Evolutionary conservation across 2,888 invertebrate species (phyloP).

Genomic region (Eristalis pertinax): DNA sequence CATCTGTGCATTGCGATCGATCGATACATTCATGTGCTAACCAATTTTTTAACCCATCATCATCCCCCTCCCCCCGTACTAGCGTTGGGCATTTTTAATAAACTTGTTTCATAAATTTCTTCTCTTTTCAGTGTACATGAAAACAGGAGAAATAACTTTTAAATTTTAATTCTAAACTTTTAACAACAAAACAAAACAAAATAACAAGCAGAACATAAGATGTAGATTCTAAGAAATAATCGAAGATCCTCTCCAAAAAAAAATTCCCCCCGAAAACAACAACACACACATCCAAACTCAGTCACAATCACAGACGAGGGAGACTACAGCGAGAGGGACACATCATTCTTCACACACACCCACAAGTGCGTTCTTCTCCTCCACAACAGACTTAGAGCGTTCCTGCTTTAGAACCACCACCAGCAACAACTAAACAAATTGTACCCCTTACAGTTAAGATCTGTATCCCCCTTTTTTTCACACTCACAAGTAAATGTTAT

Average conservation of each 20-base stretch:
- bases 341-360: constrained; percentile 4
- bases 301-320: neutral
- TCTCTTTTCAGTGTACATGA: constrained; percentile 85
- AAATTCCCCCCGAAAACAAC: neutral
- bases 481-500: neutral
- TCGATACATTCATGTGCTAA: neutral
- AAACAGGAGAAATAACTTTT: constrained; percentile 82
- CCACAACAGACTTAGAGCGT: constrained; percentile 9
- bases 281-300: neutral
- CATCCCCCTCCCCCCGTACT: neutral
- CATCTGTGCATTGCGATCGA: too few species aligned
- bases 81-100: constrained; percentile 44
- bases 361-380: constrained; percentile 10
- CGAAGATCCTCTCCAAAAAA: neutral
- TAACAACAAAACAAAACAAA: constrained; percentile 42
- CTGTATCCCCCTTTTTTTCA: neutral
- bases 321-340: neutral
- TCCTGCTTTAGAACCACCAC: neutral
- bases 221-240: constrained; percentile 38
- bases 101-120: constrained; percentile 66
- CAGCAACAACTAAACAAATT: neutral
- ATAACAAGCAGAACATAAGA: constrained; percentile 56
- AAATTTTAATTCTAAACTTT: constrained; percentile 67
- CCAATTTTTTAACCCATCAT: neutral
- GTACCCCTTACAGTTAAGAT: neutral